Evolutionary conservation across 2,888 invertebrate genomes (phyloP).

Genomic region (Peribatodes rhomboidaria): DNA sequence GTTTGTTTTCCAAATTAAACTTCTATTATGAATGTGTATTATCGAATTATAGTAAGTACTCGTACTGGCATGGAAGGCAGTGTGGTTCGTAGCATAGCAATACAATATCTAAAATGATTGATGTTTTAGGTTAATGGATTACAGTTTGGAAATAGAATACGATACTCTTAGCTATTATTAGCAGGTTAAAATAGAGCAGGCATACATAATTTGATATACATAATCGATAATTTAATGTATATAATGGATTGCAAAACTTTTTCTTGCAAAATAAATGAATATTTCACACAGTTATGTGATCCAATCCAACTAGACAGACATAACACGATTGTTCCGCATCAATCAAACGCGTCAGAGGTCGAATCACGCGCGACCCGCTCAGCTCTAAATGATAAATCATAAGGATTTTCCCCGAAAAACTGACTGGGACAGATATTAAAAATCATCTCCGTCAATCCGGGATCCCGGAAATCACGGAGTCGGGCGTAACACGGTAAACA

Average conservation of each 20-base stretch:
- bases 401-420: constrained; percentile 38
- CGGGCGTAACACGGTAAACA: constrained; percentile 42
- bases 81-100: not conserved
- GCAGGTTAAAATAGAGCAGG: not conserved
- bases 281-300: constrained; percentile 13
- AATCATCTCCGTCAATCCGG: constrained; percentile 48
- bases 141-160: no score
- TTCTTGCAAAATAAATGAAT: constrained; percentile 10
- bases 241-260: constrained; percentile 5
- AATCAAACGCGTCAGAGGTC: constrained; percentile 31
- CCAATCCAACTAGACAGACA: constrained; percentile 16
- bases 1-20: constrained; percentile 2
- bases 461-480: constrained; percentile 42
- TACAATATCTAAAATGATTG: not conserved
- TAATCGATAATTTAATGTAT: not conserved
- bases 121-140: not conserved
- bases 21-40: not conserved
- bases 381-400: constrained; percentile 45
- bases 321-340: constrained; percentile 34
- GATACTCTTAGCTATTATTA: constrained; percentile 3
- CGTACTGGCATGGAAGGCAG: not conserved
- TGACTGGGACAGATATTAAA: constrained; percentile 50
- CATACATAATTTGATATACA: not conserved
- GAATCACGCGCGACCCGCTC: constrained; percentile 31
- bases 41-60: not conserved